Conservation (phyloP, 2,113 vertebrate species). For the Scatophagus argus region DNA sequence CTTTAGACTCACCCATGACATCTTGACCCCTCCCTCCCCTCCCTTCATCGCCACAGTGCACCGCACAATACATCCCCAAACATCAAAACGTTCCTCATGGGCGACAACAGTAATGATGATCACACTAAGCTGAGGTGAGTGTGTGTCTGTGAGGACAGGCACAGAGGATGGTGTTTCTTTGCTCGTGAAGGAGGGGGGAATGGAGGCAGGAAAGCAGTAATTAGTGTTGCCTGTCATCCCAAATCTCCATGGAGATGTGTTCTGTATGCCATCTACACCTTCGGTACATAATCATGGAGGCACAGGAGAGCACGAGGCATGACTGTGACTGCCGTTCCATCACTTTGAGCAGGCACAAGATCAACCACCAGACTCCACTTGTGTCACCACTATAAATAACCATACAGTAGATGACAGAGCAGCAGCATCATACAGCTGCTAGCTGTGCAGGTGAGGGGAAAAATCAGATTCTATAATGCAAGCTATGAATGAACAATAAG, state of each 20-base stretch:
- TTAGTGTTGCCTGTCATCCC: conserved; percentile 75
- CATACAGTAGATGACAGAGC: conserved; percentile 35
- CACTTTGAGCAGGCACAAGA: conserved; percentile 37
- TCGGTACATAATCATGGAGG: conserved; percentile 60
- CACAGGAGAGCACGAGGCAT: conserved; percentile 60
- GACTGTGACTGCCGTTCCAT: conserved; percentile 56
- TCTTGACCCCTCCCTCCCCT: background rate
- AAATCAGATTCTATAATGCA: background rate
- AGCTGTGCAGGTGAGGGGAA: conserved; percentile 3
- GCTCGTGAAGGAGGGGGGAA: conserved; percentile 44
- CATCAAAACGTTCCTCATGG: conserved; percentile 44
- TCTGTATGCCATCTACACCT: conserved; percentile 71
- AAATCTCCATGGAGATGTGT: conserved; percentile 82
- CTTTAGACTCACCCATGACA: conserved; percentile 28
- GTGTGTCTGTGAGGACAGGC: conserved; percentile 14
- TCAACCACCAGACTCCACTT: conserved; percentile 37
- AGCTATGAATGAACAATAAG: conserved; percentile 29
- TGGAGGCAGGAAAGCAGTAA: conserved; percentile 61
- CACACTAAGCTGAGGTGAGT: conserved; percentile 21
- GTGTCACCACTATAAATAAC: conserved; percentile 58
- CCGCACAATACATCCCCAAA: conserved; percentile 39
- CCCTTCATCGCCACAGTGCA: conserved; percentile 7
- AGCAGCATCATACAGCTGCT: background rate
- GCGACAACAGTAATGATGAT: conserved; percentile 35
- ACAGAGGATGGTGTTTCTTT: conserved; percentile 17